Evolutionary conservation across 1,140 invertebrate genomes (phyloP).

Genomic region (Rhopalosiphum padi): DNA sequence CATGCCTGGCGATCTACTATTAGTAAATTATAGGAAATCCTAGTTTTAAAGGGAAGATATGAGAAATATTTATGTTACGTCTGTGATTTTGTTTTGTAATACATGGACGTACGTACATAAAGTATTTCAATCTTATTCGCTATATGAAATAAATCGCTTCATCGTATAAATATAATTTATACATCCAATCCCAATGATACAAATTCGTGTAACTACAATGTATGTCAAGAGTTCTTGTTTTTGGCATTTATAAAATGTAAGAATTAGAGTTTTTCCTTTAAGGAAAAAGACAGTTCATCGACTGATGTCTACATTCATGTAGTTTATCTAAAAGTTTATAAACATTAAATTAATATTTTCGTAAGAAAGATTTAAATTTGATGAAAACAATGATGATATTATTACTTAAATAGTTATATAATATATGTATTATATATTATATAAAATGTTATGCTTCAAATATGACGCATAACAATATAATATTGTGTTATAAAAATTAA

Average conservation of each 20-base stretch:
- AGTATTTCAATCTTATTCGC: not conserved
- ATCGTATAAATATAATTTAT: not conserved
- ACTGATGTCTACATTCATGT: not conserved
- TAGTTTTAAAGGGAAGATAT: no score
- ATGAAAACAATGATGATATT: not conserved
- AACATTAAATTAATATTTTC: no score
- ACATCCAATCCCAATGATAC: not conserved
- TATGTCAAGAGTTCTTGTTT: not conserved
- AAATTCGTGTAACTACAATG: not conserved
- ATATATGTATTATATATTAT: no score
- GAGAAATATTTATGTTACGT: not conserved
- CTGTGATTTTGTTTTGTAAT: not conserved
- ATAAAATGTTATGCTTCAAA: not conserved
- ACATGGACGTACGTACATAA: not conserved
- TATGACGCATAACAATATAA: not conserved
- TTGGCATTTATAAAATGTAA: not conserved
- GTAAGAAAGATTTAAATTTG: not conserved
- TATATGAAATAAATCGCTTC: not conserved
- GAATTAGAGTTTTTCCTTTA: not conserved
- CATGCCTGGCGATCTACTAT: no score
- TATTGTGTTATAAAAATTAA: not conserved
- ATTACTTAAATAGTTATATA: not conserved
- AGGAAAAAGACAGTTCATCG: not conserved
- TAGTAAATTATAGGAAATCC: no score
- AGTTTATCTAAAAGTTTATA: no score